Evolutionary conservation across 1,140 invertebrate species (phyloP).

Genomic region (Magallana gigas): DNA sequence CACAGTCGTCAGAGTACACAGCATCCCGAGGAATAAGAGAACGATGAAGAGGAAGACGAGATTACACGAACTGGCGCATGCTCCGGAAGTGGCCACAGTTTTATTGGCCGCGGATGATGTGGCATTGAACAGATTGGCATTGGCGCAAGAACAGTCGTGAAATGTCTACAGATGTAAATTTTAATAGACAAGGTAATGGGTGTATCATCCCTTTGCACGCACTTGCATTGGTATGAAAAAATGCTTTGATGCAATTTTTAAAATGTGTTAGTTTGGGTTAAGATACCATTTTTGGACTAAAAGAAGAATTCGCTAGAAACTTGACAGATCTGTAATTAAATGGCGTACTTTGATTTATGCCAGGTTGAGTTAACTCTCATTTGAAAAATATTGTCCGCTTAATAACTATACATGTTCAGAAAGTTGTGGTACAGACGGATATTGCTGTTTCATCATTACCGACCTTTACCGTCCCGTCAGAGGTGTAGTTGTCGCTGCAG

Average conservation of each 20-base stretch:
- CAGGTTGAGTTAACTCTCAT: too few species aligned
- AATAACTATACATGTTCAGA: too few species aligned
- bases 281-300: too few species aligned
- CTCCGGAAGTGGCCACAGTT: slow-evolving; percentile 52
- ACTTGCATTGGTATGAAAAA: too few species aligned
- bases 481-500: slow-evolving; percentile 80
- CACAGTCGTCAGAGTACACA: slow-evolving; percentile 63
- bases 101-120: slow-evolving; percentile 13
- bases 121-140: slow-evolving; percentile 3
- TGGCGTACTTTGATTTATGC: too few species aligned
- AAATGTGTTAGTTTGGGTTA: too few species aligned
- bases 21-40: slow-evolving; percentile 59
- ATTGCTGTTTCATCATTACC: background rate
- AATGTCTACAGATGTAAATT: background rate
- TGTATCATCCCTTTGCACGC: too few species aligned
- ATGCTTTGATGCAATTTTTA: too few species aligned
- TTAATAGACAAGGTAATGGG: background rate
- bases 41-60: slow-evolving; percentile 57
- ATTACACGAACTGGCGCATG: slow-evolving; percentile 57
- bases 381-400: too few species aligned
- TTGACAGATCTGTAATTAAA: too few species aligned
- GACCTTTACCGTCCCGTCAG: slow-evolving; percentile 44
- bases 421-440: too few species aligned
- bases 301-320: too few species aligned
- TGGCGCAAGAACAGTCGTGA: slow-evolving; percentile 27